Evolutionary conservation across 2,888 invertebrate species (phyloP), one percentile per base, ranked within the genome.

Genomic region (Polietes domitor): DNA sequence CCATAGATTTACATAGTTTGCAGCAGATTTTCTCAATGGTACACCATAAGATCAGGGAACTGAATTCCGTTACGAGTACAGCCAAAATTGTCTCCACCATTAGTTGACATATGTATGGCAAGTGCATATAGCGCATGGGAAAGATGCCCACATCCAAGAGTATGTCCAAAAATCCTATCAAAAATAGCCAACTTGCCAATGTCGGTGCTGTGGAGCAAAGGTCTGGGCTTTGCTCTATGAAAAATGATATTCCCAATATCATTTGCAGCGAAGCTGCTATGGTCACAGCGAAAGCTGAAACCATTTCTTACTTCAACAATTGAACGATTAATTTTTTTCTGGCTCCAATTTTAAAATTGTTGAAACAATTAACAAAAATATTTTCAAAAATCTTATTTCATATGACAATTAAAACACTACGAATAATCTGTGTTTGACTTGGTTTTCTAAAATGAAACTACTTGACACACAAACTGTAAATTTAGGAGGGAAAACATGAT

Each of bases 31-130:
- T 85, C 41, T 87, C 91, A 19, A 91, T 4, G 1, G 82, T 81
- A 70, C 91, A 90, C 90, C 90, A 90, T 7, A 90, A 83, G 17
- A 89, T 19, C 1, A 91, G 26, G 0, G 86, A 77, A 9, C 84
- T 86, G 17, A 91, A 71, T 78, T 90, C 90, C 0, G 82, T 80
- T 19, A 91, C 5, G 6, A 89, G 82, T 32, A 89, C 19, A 10
- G 87, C 76, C 4, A 85, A 77, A 5, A 89, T 55, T 0, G 86
- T 81, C 70, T 90, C 91, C 19, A 87, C 50, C 0, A 86, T 10
- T 24, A 88, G 0, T 43, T 86, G 87, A 82, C 88, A 88, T 15
- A 81, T 32, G n/a, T 78, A 74, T 6, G 87, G 73, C 82, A 90
- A 85, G 75, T 89, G 88, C 86, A 85, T 85, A 70, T 88, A 91